Evolutionary conservation across 2,888 invertebrate genomes (phyloP).

Genomic region (Laspeyria flexula): DNA sequence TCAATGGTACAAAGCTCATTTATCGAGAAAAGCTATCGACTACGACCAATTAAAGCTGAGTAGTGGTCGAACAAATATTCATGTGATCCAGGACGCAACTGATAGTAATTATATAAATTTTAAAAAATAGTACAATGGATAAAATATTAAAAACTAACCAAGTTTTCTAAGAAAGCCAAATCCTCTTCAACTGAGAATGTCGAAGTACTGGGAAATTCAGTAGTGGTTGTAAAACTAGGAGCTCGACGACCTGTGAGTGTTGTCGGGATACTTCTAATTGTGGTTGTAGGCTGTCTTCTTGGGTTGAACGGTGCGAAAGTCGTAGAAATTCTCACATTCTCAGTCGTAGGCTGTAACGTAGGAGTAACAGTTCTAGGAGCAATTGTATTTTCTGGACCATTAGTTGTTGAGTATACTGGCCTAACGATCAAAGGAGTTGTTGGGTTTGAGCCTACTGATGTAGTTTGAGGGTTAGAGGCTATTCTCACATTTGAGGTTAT

Average conservation of each 20-base stretch:
- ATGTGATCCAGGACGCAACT: too few species aligned
- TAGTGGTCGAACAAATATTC: too few species aligned
- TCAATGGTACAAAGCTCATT: too few species aligned
- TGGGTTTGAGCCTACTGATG: slow-evolving; percentile 69
- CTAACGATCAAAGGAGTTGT: slow-evolving; percentile 70
- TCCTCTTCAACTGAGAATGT: slow-evolving; percentile 85
- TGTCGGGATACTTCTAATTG: slow-evolving; percentile 49
- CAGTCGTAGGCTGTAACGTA: slow-evolving; percentile 58
- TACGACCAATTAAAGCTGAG: too few species aligned
- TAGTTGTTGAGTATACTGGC: slow-evolving; percentile 69
- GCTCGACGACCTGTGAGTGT: slow-evolving; percentile 56
- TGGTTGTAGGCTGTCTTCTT: slow-evolving; percentile 59
- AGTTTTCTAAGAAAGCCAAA: slow-evolving; percentile 86
- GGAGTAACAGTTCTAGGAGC: slow-evolving; percentile 64
- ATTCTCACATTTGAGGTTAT: slow-evolving; percentile 78
- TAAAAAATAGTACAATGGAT: too few species aligned
- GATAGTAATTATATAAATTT: too few species aligned
- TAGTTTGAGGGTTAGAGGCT: slow-evolving; percentile 72
- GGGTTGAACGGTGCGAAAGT: slow-evolving; percentile 68
- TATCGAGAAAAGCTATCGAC: too few species aligned
- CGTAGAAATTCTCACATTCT: slow-evolving; percentile 73
- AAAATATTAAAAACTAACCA: slow-evolving; percentile 71
- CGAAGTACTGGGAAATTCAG: slow-evolving; percentile 75
- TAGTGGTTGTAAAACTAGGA: slow-evolving; percentile 63
- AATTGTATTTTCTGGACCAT: slow-evolving; percentile 57